A percentile compares a stretch with the other conserved stretches of the same genome.
phyloP scores from a whole-genome alignment of 2,797 vertebrate species.

The Chanos chanos region DNA sequence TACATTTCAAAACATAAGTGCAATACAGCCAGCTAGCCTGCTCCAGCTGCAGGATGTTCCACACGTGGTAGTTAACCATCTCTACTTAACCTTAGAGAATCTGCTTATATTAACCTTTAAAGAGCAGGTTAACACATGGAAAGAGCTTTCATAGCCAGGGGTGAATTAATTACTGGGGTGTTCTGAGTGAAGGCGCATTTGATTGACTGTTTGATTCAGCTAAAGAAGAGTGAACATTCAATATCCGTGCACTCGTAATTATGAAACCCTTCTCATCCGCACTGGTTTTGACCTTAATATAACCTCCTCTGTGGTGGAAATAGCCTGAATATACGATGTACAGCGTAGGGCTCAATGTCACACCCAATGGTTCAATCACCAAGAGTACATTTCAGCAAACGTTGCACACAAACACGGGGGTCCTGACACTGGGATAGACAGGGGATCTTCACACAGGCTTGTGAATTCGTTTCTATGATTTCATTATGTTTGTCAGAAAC shows the following conservation, averaged over 20 bases:
- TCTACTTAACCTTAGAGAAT: conserved; percentile 31
- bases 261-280: not conserved
- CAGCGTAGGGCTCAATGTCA: conserved; percentile 22
- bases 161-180: conserved; percentile 73
- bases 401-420: too few relatives aligned
- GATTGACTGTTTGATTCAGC: conserved; percentile 67
- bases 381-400: conserved; percentile 1
- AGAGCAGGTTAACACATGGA: conserved; percentile 30
- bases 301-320: conserved; percentile 31
- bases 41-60: conserved; percentile 31
- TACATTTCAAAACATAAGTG: conserved; percentile 34
- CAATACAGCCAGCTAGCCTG: conserved; percentile 43
- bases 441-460: too few relatives aligned
- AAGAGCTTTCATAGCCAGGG: conserved; percentile 32
- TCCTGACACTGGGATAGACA: too few relatives aligned
- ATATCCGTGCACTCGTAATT: not conserved
- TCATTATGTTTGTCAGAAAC: too few relatives aligned
- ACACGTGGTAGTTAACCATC: not conserved
- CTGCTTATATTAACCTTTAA: conserved; percentile 43
- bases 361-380: not conserved
- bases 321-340: conserved; percentile 16
- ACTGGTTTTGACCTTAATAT: conserved; percentile 37
- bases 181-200: conserved; percentile 60
- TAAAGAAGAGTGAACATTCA: conserved; percentile 39
- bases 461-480: not conserved